phyloP scores from a whole-genome alignment of 2,888 invertebrate genomes.

The Agrochola circellaris region DNA sequence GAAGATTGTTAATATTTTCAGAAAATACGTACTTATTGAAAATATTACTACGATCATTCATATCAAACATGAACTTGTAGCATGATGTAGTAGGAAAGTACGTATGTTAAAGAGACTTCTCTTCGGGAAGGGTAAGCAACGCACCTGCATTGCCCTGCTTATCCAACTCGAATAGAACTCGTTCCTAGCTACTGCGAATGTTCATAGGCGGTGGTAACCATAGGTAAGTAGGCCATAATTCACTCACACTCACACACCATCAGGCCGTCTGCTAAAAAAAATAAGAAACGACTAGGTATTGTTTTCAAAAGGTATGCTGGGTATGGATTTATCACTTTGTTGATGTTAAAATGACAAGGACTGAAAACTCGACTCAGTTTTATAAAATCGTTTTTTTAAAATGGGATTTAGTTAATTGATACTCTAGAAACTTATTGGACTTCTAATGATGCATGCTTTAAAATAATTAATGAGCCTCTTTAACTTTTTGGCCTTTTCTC shows the following conservation, averaged over 20 bases:
- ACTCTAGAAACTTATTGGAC: not conserved
- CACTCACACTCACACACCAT: too few relatives aligned
- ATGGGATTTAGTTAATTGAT: not conserved
- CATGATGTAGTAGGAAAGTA: not conserved
- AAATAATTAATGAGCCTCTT: too few relatives aligned
- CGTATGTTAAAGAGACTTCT: not conserved
- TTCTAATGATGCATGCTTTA: not conserved
- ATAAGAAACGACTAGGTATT: not conserved
- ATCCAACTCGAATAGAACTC: too few relatives aligned
- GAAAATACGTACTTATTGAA: not conserved
- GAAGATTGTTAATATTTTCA: not conserved
- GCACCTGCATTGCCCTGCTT: not conserved
- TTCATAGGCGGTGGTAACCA: not conserved
- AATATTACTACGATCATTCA: constrained; percentile 1
- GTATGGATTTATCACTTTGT: not conserved
- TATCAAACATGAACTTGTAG: not conserved
- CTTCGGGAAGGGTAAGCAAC: not conserved
- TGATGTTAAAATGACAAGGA: not conserved
- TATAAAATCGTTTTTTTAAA: not conserved
- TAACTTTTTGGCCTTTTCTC: not conserved
- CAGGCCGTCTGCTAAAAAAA: not conserved
- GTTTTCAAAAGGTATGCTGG: not conserved
- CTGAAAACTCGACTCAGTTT: not conserved
- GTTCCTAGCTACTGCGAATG: not conserved
- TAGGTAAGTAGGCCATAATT: too few relatives aligned